Evolutionary conservation across 2,888 invertebrate genomes (phyloP).

Genomic region (Seira sanloemensis): DNA sequence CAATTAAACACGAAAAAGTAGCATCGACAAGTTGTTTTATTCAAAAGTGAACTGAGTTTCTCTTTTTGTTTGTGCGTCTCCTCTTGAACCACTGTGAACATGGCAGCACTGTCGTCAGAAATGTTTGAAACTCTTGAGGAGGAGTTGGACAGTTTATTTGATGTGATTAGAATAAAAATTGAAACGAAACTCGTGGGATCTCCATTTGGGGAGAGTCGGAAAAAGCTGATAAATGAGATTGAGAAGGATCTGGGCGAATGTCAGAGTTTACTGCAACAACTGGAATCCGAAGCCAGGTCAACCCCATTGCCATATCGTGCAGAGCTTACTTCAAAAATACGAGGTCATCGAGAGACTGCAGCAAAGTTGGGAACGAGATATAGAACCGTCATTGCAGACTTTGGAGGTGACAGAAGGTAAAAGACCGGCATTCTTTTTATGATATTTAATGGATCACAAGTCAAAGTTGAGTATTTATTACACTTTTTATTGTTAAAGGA

Average conservation of each 20-base stretch:
- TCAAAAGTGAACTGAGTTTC: too few relatives aligned
- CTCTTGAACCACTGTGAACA: background rate
- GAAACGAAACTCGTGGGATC: constrained; percentile 68
- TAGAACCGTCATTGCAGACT: constrained; percentile 67
- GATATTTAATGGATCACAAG: too few relatives aligned
- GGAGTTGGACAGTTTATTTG: constrained; percentile 69
- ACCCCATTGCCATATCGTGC: constrained; percentile 72
- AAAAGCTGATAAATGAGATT: constrained; percentile 73
- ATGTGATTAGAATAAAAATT: constrained; percentile 68
- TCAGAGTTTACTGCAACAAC: constrained; percentile 74
- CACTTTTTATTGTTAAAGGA: constrained; percentile 40
- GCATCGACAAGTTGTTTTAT: too few relatives aligned
- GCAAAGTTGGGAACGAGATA: constrained; percentile 68
- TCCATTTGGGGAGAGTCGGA: constrained; percentile 74
- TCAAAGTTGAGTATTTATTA: too few relatives aligned
- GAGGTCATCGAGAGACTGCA: constrained; percentile 69
- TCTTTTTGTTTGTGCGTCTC: too few relatives aligned
- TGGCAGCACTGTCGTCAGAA: constrained; percentile 69
- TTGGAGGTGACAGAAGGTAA: constrained; percentile 69
- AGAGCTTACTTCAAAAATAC: constrained; percentile 71
- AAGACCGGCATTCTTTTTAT: too few relatives aligned
- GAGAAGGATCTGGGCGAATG: constrained; percentile 74
- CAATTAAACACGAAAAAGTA: too few relatives aligned
- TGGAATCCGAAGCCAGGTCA: constrained; percentile 76
- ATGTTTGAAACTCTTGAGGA: constrained; percentile 73